Evolutionary conservation across 2,888 invertebrate genomes (phyloP).

Genomic region (Crepidodera aurea): DNA sequence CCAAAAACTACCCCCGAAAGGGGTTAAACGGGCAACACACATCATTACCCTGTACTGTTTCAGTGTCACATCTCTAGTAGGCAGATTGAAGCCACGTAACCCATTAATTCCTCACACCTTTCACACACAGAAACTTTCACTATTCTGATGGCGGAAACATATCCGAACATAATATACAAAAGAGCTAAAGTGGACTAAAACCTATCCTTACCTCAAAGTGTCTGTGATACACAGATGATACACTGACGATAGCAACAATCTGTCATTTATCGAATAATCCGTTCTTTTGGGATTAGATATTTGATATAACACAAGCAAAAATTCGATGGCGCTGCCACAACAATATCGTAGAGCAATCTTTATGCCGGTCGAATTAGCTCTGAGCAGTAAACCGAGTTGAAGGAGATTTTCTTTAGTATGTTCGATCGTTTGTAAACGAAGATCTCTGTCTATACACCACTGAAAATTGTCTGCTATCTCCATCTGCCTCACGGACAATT

Average conservation of each 20-base stretch:
- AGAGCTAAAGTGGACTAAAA: too few relatives aligned
- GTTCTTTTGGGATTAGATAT: slow-evolving; percentile 53
- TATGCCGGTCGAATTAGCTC: slow-evolving; percentile 49
- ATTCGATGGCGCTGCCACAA: slow-evolving; percentile 55
- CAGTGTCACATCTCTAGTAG: too few relatives aligned
- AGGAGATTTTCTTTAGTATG: slow-evolving; percentile 51
- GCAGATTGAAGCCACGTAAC: too few relatives aligned
- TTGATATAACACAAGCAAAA: slow-evolving; percentile 57
- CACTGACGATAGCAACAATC: slow-evolving; percentile 55
- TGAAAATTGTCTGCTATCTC: slow-evolving; percentile 48
- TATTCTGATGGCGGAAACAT: too few relatives aligned
- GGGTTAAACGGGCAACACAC: too few relatives aligned
- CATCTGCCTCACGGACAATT: slow-evolving; percentile 56
- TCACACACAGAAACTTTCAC: too few relatives aligned
- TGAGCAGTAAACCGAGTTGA: slow-evolving; percentile 51
- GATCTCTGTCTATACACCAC: slow-evolving; percentile 44
- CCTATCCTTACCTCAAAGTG: slow-evolving; percentile 51
- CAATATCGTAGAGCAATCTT: slow-evolving; percentile 52
- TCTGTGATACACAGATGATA: slow-evolving; percentile 56
- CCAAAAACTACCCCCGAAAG: too few relatives aligned
- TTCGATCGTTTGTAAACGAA: slow-evolving; percentile 42
- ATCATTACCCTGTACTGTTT: too few relatives aligned
- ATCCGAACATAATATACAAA: too few relatives aligned
- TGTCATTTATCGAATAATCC: slow-evolving; percentile 56
- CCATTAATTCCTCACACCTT: too few relatives aligned